These are phyloP conservation scores for Brenthis daphne DNA, from an alignment of 2,888 invertebrate species.

Conservation along the genomic window DNA sequence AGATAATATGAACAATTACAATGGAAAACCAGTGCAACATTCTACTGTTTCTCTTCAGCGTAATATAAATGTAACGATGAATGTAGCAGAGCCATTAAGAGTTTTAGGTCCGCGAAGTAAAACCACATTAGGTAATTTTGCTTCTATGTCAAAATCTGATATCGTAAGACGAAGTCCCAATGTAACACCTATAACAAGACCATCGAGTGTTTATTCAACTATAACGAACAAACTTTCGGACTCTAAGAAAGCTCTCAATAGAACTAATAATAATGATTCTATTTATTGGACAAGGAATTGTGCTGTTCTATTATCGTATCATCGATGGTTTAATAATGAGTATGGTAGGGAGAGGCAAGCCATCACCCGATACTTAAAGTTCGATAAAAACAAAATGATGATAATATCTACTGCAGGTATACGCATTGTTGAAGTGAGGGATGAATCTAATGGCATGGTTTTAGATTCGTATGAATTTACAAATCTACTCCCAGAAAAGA, in stretches of 20 bases:
- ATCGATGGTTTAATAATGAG: slow-evolving; percentile 83
- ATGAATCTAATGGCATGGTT: slow-evolving; percentile 83
- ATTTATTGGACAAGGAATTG: slow-evolving; percentile 85
- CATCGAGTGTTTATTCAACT: slow-evolving; percentile 76
- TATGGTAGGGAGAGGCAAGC: slow-evolving; percentile 80
- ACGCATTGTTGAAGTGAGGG: slow-evolving; percentile 85
- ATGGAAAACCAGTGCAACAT: slow-evolving; percentile 83
- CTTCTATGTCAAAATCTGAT: slow-evolving; percentile 73
- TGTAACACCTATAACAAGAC: slow-evolving; percentile 78
- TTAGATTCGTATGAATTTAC: slow-evolving; percentile 85
- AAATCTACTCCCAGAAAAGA: slow-evolving; percentile 80
- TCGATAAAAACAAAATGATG: slow-evolving; percentile 82
- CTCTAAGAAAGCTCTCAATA: slow-evolving; percentile 69
- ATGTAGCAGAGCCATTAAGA: slow-evolving; percentile 80
- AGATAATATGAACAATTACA: slow-evolving; percentile 82
- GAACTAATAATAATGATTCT: slow-evolving; percentile 77
- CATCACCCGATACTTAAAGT: slow-evolving; percentile 77
- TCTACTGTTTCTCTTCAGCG: slow-evolving; percentile 83
- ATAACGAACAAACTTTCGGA: slow-evolving; percentile 73
- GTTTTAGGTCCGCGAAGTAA: slow-evolving; percentile 79
- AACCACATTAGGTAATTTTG: slow-evolving; percentile 78
- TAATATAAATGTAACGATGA: slow-evolving; percentile 84
- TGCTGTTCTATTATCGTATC: slow-evolving; percentile 84
- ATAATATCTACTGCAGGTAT: slow-evolving; percentile 84
- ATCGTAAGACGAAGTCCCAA: slow-evolving; percentile 75